Conservation (phyloP, 2,113 vertebrate species). For the Cervus canadensis region DNA sequence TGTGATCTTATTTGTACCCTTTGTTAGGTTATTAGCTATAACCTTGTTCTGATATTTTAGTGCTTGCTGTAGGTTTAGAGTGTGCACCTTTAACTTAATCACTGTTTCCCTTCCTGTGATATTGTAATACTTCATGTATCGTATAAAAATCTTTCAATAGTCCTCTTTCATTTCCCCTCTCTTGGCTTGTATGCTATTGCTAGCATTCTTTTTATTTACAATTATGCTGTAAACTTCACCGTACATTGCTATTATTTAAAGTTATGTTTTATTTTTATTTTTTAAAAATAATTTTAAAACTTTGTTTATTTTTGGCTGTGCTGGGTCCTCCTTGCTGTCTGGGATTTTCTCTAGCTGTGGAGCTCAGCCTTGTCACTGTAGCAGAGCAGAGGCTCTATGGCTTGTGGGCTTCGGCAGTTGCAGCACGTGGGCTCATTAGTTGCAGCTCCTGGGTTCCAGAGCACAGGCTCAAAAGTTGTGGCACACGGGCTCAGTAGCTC, state of each 20-base stretch:
- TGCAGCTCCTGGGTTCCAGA: not conserved
- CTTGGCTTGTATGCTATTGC: not conserved
- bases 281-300: accelerated
- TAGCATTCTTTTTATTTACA: not conserved
- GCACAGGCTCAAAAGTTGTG: not conserved
- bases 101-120: not conserved
- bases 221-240: not conserved
- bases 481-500: not conserved
- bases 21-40: not conserved
- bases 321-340: accelerated
- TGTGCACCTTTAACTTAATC: not conserved
- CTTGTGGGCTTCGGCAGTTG: not conserved
- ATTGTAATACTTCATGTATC: not conserved
- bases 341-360: not conserved
- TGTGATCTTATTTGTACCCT: not conserved
- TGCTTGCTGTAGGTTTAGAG: not conserved
- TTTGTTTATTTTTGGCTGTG: not conserved
- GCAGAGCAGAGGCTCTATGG: not conserved
- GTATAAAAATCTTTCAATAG: not conserved
- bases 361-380: accelerated
- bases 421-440: accelerated
- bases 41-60: not conserved
- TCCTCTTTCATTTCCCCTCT: not conserved
- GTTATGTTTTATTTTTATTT: too few relatives aligned
- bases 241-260: not conserved